Evolutionary conservation across 1,140 invertebrate genomes (phyloP).

Genomic region (Pseudomyrmex sp.): DNA sequence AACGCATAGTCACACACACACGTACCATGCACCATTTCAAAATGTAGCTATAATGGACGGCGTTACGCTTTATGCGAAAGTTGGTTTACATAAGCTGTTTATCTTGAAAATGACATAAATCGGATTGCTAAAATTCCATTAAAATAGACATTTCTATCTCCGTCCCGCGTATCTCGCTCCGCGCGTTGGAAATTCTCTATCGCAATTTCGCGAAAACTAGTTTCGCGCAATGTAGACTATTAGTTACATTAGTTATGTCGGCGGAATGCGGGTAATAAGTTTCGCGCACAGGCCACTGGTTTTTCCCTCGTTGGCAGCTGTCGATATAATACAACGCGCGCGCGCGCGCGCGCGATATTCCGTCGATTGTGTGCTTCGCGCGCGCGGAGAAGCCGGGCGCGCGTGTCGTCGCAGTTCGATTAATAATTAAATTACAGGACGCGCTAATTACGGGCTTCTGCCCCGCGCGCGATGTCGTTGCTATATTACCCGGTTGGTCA

Average conservation of each 20-base stretch:
- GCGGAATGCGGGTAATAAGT: constrained; percentile 38
- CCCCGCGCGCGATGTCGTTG: constrained; percentile 16
- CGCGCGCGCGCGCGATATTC: constrained; percentile 58
- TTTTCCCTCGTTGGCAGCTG: constrained; percentile 51
- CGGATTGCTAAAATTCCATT: constrained; percentile 22
- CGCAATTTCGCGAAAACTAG: constrained; percentile 20
- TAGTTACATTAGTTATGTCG: constrained; percentile 38
- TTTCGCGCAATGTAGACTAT: constrained; percentile 17
- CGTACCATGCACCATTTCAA: constrained; percentile 1
- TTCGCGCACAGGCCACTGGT: constrained; percentile 56
- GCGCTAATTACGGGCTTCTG: constrained; percentile 61
- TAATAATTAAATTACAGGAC: constrained; percentile 71
- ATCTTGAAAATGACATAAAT: constrained; percentile 37
- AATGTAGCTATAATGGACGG: neutral
- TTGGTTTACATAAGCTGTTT: constrained; percentile 38
- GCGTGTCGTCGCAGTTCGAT: constrained; percentile 66
- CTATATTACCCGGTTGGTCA: constrained; percentile 39
- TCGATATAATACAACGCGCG: constrained; percentile 44
- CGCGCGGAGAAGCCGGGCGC: constrained; percentile 17
- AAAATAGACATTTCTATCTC: constrained; percentile 1
- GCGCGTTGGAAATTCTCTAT: neutral
- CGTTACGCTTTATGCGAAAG: constrained; percentile 21
- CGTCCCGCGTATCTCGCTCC: neutral
- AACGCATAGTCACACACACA: no score
- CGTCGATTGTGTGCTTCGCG: constrained; percentile 6